Base-by-base conservation (phyloP, 2,888 invertebrate species). In the Hyles lineata region DNA sequence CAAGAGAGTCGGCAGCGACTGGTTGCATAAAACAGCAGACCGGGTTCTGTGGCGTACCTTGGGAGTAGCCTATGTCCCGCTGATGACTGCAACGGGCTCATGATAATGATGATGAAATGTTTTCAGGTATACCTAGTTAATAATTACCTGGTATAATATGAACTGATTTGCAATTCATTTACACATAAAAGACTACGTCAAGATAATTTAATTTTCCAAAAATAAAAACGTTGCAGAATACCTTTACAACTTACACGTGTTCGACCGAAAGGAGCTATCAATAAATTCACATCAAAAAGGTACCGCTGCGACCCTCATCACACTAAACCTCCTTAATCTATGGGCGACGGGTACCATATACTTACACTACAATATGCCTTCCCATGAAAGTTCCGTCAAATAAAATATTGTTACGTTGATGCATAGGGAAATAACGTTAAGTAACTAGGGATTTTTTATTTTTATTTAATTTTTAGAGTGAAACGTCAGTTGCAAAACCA, bases 261-360 rank as follows among this genome's bases (percentile, higher is more conserved):
- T 52, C 78, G 58, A 69, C 61, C 75, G 84, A 84, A 80, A 79
- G 76, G 78, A 74, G 80, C 80, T 81, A 84, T 85, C 88, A 83
- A 88, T 89, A 88, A 87, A 85, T 84, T 81, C 77, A 79, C 80
- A 84, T 87, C 82, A 83, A 74, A 71, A 74, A 80, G 73, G 55
- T 77, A 78, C 78, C 76, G 83, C 84, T 75, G 70, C 63, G 70
- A 88, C 87, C 89, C 88, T 86, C 84, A 83, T 89, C 88, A 83
- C 79, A 80, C 81, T 82, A 80, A 81, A 83, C 80, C 81, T 60
- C 60, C 69, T 32, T 72, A 72, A 74, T 72, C 70, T 70, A 73
- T 61, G 63, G 70, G 15, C 17, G 67, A 50, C 67, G 43, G 21
- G 61, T 62, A 15, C 35, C 21, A 43, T 50, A n/a, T n/a, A n/a